A percentile compares a stretch with the other conserved stretches of the same genome.
These are phyloP conservation scores for Pipistrellus pygmaeus DNA, from an alignment of 2,797 vertebrate genomes.

Conservation along the genomic window DNA sequence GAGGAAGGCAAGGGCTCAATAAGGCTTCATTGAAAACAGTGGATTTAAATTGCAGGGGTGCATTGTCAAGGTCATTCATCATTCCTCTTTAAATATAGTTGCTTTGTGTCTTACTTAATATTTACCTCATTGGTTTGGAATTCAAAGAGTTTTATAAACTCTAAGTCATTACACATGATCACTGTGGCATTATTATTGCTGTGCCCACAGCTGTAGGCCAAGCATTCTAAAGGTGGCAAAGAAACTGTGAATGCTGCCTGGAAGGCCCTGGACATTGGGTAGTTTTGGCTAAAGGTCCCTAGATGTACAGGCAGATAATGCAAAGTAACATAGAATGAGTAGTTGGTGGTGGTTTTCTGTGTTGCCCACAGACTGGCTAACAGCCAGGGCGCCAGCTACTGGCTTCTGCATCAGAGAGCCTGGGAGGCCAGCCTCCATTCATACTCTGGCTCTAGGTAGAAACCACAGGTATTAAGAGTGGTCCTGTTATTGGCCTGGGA, in stretches of 20 bases:
- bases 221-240: background rate
- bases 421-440: background rate
- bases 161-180: background rate
- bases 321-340: background rate
- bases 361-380: background rate
- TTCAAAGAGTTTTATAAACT: background rate
- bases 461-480: background rate
- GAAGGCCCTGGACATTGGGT: background rate
- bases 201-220: background rate
- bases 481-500: background rate
- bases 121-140: background rate
- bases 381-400: rapidly evolving
- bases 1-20: background rate
- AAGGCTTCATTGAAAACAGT: background rate
- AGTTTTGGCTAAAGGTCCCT: background rate
- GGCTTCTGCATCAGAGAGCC: background rate
- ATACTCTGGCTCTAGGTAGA: background rate
- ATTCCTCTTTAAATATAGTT: background rate
- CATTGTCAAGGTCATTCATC: background rate
- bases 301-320: background rate
- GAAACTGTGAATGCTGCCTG: background rate
- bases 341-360: background rate
- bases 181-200: background rate
- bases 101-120: background rate
- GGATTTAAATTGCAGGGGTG: background rate